Percentiles rank a stretch among this genome's conserved stretches.
Evolutionary conservation across 2,113 vertebrate genomes (phyloP).

Genomic region (Chamaetylas fuelleborni): DNA sequence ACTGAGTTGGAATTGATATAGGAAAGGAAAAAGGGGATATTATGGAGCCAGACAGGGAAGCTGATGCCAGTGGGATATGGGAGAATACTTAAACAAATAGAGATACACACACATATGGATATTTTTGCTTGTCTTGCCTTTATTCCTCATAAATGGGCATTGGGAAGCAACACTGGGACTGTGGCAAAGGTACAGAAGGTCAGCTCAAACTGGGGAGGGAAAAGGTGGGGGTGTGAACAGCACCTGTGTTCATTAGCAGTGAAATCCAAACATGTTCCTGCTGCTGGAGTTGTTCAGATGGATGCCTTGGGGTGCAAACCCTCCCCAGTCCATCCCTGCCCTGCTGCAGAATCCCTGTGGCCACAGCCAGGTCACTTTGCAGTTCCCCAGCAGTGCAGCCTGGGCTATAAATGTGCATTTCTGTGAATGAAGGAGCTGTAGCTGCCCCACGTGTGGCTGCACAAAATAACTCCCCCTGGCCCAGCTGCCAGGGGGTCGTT

Average conservation of each 20-base stretch:
- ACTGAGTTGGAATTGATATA: slow-evolving; percentile 4
- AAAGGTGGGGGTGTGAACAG: background rate
- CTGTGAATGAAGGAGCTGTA: background rate
- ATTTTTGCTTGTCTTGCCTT: background rate
- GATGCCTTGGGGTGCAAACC: background rate
- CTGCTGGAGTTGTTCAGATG: accelerated
- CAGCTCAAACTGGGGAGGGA: background rate
- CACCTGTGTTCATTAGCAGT: accelerated
- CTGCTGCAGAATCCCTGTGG: background rate
- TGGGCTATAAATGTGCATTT: background rate
- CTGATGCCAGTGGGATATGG: background rate
- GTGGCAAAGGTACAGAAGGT: background rate
- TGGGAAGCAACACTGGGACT: background rate
- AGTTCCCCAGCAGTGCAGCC: accelerated
- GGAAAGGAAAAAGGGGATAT: background rate
- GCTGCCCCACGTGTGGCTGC: accelerated
- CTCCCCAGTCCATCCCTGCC: accelerated
- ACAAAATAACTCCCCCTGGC: background rate
- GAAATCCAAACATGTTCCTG: accelerated
- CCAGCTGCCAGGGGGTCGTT: background rate
- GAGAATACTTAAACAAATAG: background rate
- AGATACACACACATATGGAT: background rate
- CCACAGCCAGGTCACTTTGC: background rate
- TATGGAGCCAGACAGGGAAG: background rate
- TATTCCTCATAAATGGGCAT: background rate